Percentiles rank a stretch among this genome's conserved stretches.
Evolutionary conservation across 1,140 invertebrate species (phyloP).

Genomic region (Anagrus nilaparvatae): DNA sequence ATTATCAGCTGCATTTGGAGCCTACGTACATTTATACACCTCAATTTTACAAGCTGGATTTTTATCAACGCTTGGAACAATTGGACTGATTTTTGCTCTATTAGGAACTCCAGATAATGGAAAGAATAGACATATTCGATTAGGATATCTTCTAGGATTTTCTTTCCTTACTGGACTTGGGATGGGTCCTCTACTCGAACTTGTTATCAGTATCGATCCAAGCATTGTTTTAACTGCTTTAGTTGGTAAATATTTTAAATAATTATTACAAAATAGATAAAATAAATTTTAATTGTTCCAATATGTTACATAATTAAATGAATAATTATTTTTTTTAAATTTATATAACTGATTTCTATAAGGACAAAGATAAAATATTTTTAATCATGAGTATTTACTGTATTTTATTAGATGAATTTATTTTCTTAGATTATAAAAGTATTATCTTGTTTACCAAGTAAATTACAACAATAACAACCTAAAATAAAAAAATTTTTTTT

Average conservation of each 20-base stretch:
- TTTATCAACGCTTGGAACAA: conserved; percentile 63
- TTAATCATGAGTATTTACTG: no score
- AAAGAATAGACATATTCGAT: conserved; percentile 70
- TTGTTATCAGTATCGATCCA: conserved; percentile 68
- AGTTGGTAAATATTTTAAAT: conserved; percentile 45
- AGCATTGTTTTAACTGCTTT: conserved; percentile 82
- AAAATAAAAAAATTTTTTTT: no score
- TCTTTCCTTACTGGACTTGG: conserved; percentile 62
- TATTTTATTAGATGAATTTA: no score
- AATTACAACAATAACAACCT: no score
- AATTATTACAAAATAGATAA: no score
- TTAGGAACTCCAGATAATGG: conserved; percentile 72
- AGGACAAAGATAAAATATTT: no score
- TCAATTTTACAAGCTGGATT: conserved; percentile 61
- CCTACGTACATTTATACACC: conserved; percentile 70
- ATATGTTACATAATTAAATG: no score
- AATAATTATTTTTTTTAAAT: no score
- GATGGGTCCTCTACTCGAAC: conserved; percentile 68
- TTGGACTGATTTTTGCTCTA: conserved; percentile 70
- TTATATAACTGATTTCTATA: no score
- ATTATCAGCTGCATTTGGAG: conserved; percentile 68
- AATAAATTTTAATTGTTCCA: no score
- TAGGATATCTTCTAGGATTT: conserved; percentile 76
- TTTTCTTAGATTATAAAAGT: no score
- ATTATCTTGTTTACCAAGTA: no score